Evolutionary conservation across 2,113 vertebrate genomes (phyloP).

Genomic region (Larimichthys crocea): DNA sequence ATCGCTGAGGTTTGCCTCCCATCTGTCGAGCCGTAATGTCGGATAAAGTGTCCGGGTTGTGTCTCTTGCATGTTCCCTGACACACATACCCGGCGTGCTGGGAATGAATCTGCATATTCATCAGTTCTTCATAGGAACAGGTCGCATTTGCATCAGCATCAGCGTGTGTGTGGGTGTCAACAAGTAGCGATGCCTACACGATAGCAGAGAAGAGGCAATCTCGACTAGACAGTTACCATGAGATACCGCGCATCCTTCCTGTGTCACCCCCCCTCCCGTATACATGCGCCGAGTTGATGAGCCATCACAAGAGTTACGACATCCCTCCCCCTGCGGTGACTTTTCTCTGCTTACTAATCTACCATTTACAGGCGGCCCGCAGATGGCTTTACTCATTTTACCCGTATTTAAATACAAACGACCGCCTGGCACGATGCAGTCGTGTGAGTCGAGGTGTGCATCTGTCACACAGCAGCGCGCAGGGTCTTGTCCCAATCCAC

Average conservation of each 20-base stretch:
- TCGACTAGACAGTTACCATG: conserved; percentile 38
- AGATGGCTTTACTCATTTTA: conserved; percentile 69
- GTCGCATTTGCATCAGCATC: conserved; percentile 44
- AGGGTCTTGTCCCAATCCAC: conserved; percentile 48
- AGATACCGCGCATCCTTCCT: conserved; percentile 35
- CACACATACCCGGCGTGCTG: conserved; percentile 10
- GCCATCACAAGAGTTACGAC: conserved; percentile 39
- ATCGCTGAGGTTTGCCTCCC: background rate
- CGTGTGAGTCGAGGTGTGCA: conserved; percentile 44
- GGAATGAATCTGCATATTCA: conserved; percentile 61
- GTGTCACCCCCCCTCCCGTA: background rate
- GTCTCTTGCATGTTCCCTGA: conserved; percentile 1
- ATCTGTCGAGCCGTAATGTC: background rate
- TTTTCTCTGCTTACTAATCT: conserved; percentile 71
- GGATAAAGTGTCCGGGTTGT: background rate
- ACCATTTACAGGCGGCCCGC: conserved; percentile 63
- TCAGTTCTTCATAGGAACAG: conserved; percentile 44
- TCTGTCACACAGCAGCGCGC: conserved; percentile 49
- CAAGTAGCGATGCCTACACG: conserved; percentile 38
- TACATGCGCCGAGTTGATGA: conserved; percentile 45
- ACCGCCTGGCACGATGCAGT: conserved; percentile 38
- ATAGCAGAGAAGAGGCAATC: conserved; percentile 52
- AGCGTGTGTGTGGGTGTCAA: conserved; percentile 36
- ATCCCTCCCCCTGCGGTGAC: conserved; percentile 50
- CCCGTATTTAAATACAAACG: conserved; percentile 66